Conservation (phyloP, 2,888 invertebrate species). For the Pimpla rufipes region DNA sequence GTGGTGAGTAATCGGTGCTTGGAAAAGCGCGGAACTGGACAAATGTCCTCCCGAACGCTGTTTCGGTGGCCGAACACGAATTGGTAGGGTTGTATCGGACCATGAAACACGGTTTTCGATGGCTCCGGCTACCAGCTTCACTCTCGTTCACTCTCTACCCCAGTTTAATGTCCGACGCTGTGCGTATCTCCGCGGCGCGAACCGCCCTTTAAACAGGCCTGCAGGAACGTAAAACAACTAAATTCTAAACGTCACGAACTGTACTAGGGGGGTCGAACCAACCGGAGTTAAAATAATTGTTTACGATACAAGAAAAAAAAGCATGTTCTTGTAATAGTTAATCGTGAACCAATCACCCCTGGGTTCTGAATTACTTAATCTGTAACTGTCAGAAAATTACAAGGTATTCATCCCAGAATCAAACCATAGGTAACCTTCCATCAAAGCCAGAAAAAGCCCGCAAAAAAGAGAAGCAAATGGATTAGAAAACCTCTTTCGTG, state of each 20-base stretch:
- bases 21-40: conserved; percentile 68
- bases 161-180: conserved; percentile 22
- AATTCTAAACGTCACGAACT: neutral
- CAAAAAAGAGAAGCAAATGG: neutral
- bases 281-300: neutral
- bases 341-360: neutral
- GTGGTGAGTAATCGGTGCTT: conserved; percentile 68
- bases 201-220: conserved; percentile 36
- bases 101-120: conserved; percentile 65
- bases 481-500: conserved; percentile 19
- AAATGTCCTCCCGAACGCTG: conserved; percentile 70
- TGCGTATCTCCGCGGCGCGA: conserved; percentile 21
- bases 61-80: conserved; percentile 68
- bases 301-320: neutral
- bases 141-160: conserved; percentile 30
- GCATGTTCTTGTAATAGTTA: neutral
- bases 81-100: conserved; percentile 67
- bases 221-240: neutral
- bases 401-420: neutral
- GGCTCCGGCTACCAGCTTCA: conserved; percentile 36
- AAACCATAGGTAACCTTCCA: neutral
- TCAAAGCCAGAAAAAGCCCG: neutral
- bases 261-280: neutral
- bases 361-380: neutral
- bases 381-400: neutral